phyloP scores from a whole-genome alignment of 2,888 invertebrate genomes.

The Sthenelais limicola region DNA sequence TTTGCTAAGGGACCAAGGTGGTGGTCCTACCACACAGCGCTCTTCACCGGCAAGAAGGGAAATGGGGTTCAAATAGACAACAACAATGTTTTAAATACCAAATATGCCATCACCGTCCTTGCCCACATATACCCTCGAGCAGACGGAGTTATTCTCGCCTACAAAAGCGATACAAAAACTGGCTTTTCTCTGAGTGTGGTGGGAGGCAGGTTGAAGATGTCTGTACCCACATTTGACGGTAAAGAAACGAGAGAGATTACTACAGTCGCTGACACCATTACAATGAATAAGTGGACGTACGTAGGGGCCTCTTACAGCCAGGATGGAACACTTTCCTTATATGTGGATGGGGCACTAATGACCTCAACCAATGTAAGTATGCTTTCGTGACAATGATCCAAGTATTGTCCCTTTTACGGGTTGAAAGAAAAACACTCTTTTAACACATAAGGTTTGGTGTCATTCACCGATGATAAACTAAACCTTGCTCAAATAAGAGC shows the following conservation, averaged over 20 bases:
- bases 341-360: constrained; percentile 6
- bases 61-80: too few relatives aligned
- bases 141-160: neutral
- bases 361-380: too few relatives aligned
- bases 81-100: constrained; percentile 41
- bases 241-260: neutral
- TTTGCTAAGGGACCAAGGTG: neutral
- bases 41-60: too few relatives aligned
- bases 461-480: too few relatives aligned
- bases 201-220: neutral
- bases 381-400: too few relatives aligned
- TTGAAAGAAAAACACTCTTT: too few relatives aligned
- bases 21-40: neutral
- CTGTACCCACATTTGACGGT: constrained; percentile 3
- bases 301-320: constrained; percentile 13
- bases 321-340: neutral
- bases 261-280: neutral
- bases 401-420: too few relatives aligned
- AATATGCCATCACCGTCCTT: constrained; percentile 24
- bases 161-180: neutral
- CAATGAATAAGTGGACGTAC: neutral
- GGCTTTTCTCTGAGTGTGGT: neutral
- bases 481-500: too few relatives aligned
- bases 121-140: neutral
- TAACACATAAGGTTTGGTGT: too few relatives aligned